Base-by-base conservation (phyloP, 2,113 vertebrate species). In the Peromyscus maniculatus region DNA sequence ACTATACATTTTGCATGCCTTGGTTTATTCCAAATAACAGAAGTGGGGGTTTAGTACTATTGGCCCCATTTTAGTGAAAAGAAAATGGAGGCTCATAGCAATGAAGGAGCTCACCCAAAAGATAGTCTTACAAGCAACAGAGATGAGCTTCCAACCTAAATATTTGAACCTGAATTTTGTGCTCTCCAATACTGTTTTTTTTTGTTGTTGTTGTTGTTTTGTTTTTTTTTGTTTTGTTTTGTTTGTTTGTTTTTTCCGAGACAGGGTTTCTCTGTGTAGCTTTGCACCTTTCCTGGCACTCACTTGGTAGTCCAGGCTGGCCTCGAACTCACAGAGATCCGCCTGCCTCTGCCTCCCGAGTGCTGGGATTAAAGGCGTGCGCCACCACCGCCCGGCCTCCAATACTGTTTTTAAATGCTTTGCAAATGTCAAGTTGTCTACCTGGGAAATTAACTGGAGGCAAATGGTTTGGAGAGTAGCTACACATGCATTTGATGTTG, bases 381-480 rank as follows among this genome's bases (percentile, higher is more conserved):
- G n/a, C n/a, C n/a, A n/a, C n/a, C n/a, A n/a, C n/a, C n/a, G n/a
- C n/a, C n/a, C n/a, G n/a, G n/a, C n/a, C 21, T 79, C 77, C 87
- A 4, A 31, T 49, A 39, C 19, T 43, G 49, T 86, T 92, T 88
- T 72, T 5, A 77, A 94, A 84, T 62, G 46, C 10, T 93, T 82
- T 89, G 69, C 88, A 93, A 94, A 92, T 92, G 89, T 90, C 57
- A 15, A 66, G 33, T 88, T 91, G 74, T 64, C 22, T 84, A 43
- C 71, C 52, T 90, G 69, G 71, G n/a, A 92, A 95, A 93, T 93
- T 94, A 95, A 96, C 49, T 15, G 66, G 33, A 86, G 33, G 71
- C 57, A 92, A 95, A 80, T 52, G 49, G 55, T 93, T 55, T 80
- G 26, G n/a, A 90, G 15, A 55, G 87, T 79, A 93, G 79, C 95